Evolutionary conservation across 1,140 invertebrate species (phyloP).

Genomic region (Rhagoletis pomonella): DNA sequence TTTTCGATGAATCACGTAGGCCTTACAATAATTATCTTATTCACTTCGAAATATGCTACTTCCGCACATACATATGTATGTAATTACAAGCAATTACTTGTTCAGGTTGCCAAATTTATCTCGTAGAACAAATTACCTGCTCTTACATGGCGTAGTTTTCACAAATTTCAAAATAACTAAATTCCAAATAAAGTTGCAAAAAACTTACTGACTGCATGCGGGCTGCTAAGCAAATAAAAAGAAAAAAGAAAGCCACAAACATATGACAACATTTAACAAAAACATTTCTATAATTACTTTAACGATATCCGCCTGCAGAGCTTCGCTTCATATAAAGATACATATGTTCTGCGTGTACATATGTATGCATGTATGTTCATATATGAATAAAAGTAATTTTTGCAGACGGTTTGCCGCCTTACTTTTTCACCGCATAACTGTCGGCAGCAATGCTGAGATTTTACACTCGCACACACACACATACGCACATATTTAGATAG

Average conservation of each 20-base stretch:
- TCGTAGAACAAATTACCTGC: neutral
- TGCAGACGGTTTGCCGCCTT: neutral
- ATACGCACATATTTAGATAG: neutral
- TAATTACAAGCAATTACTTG: slow-evolving; percentile 18
- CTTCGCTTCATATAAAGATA: neutral
- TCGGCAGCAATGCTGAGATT: slow-evolving; percentile 26
- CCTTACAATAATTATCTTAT: too few species aligned
- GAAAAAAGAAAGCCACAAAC: slow-evolving; percentile 29
- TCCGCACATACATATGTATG: neutral
- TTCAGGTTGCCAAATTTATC: neutral
- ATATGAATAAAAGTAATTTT: slow-evolving; percentile 1
- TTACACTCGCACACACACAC: neutral
- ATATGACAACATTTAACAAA: slow-evolving; percentile 47
- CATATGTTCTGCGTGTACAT: neutral
- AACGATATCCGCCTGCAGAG: slow-evolving; percentile 1
- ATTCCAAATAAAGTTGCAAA: neutral
- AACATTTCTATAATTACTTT: slow-evolving; percentile 50
- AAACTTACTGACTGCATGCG: neutral
- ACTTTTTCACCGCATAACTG: neutral
- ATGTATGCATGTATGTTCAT: neutral
- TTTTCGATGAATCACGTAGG: too few species aligned
- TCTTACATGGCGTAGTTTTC: neutral
- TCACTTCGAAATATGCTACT: neutral
- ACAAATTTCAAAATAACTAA: slow-evolving; percentile 8
- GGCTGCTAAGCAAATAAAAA: neutral